phyloP scores from a whole-genome alignment of 2,888 invertebrate genomes.

The Allophyes oxyacanthae region DNA sequence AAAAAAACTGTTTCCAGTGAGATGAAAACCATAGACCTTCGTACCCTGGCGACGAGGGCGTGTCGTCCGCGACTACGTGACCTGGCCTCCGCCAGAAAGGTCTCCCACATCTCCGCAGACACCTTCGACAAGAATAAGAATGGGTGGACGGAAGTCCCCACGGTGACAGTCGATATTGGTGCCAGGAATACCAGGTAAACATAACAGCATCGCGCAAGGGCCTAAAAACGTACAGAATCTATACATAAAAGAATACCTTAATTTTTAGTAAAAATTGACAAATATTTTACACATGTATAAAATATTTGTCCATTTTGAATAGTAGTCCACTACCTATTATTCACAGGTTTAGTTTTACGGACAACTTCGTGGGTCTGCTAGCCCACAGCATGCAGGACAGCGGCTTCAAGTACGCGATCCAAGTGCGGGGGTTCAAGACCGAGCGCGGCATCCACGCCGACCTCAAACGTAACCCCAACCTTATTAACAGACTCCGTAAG shows the following conservation, averaged over 20 bases:
- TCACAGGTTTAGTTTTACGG: constrained; percentile 68
- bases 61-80: constrained; percentile 54
- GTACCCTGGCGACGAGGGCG: constrained; percentile 64
- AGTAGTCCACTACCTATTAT: too few relatives aligned
- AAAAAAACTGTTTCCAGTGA: constrained; percentile 61
- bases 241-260: too few relatives aligned
- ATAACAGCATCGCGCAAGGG: too few relatives aligned
- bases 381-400: constrained; percentile 60
- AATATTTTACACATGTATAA: too few relatives aligned
- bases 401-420: constrained; percentile 79
- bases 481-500: constrained; percentile 91
- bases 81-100: constrained; percentile 69
- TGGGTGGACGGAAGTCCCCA: constrained; percentile 72
- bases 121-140: constrained; percentile 83
- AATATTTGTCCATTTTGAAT: too few relatives aligned
- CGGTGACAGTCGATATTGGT: constrained; percentile 69
- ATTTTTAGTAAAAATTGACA: too few relatives aligned
- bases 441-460: constrained; percentile 93
- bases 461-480: constrained; percentile 91
- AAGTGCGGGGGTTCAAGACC: constrained; percentile 94
- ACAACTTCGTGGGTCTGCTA: constrained; percentile 74
- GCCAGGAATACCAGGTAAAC: constrained; percentile 65
- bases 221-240: too few relatives aligned
- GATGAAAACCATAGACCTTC: constrained; percentile 75
- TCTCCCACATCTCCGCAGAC: constrained; percentile 78